A percentile compares a stretch with the other conserved stretches of the same genome.
These are phyloP conservation scores for Quadriops clusia DNA, from an alignment of 2,888 invertebrate species.

Conservation along the genomic window DNA sequence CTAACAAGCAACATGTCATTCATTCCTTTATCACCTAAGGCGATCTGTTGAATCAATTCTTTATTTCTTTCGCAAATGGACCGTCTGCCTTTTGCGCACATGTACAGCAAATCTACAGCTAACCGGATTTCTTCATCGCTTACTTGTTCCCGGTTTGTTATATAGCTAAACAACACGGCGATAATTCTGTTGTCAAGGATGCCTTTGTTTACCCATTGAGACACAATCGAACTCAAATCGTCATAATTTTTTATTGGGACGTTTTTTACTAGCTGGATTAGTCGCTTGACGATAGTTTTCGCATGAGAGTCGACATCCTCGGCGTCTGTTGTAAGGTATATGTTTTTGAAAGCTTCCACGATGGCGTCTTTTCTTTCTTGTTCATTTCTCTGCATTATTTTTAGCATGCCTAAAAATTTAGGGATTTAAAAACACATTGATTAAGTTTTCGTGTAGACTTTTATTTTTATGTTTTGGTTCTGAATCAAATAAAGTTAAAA, in stretches of 20 bases:
- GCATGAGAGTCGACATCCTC: conserved; percentile 27
- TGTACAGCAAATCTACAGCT: conserved; percentile 64
- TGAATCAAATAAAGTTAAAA: too few relatives aligned
- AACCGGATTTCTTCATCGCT: conserved; percentile 59
- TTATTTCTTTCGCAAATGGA: conserved; percentile 49
- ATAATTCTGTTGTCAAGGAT: conserved; percentile 44
- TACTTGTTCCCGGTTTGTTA: conserved; percentile 50
- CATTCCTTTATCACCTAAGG: conserved; percentile 45
- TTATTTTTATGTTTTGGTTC: too few relatives aligned
- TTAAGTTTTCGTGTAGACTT: too few relatives aligned
- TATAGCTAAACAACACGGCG: conserved; percentile 76
- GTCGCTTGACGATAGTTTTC: conserved; percentile 44
- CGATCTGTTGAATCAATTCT: conserved; percentile 59
- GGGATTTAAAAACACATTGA: too few relatives aligned
- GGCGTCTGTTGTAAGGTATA: conserved; percentile 45
- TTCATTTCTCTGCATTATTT: conserved; percentile 72
- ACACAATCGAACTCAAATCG: conserved; percentile 49
- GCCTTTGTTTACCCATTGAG: conserved; percentile 47
- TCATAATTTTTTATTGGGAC: conserved; percentile 47
- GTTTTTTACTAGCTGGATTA: conserved; percentile 44
- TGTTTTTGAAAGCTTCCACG: conserved; percentile 61
- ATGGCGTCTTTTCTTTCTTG: conserved; percentile 62
- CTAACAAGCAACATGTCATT: conserved; percentile 44
- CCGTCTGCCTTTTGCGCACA: conserved; percentile 46
- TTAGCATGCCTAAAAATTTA: conserved; percentile 58